Base-by-base conservation (phyloP, 37 sponge, comb jelly and placozoan species). In the Hexactinellida sp. region DNA sequence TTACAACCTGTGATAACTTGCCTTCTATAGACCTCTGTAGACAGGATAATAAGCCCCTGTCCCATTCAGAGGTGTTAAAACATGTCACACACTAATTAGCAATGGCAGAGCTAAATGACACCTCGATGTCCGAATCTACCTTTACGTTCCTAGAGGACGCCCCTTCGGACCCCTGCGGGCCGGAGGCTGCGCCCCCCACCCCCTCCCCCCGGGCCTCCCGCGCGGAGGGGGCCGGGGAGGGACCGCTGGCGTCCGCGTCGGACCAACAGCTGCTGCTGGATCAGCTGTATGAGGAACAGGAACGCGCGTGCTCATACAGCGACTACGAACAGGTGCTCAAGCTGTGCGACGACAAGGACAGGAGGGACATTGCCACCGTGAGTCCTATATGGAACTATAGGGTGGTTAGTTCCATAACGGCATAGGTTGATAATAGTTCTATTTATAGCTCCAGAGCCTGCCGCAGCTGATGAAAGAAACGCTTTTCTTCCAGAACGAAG, bases 401-500 rank as follows among this genome's bases (percentile, higher is more conserved):
- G n/a, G n/a, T n/a, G n/a, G n/a, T n/a, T n/a, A n/a, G n/a, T n/a
- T n/a, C n/a, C n/a, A n/a, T n/a, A n/a, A n/a, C n/a, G n/a, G n/a
- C n/a, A n/a, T n/a, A n/a, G n/a, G n/a, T n/a, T n/a, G n/a, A n/a
- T n/a, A n/a, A n/a, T n/a, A 25, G 25, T 63, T 63, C 76, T 63
- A 47, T 47, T 47, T 47, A 5, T 63, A 63, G 76, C 3, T 63
- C 3, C 25, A 63, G 30, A 63, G 76, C 5, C 76, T 63, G 25
- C 76, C 76, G 1, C 76, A 63, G 76, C 76, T 63, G 76, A 63
- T 63, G 76, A 63, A 63, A 23, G 76, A 23, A 3, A 63, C 76
- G 1, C 76, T 63, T 23, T 63, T 63, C 76, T 10, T 63, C 28
- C 76, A n/a, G 76, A 63, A n/a, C 30, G 28, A 63, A 23, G 76